Evolutionary conservation across 2,113 vertebrate genomes (phyloP).

Genomic region (Acinonyx jubatus): DNA sequence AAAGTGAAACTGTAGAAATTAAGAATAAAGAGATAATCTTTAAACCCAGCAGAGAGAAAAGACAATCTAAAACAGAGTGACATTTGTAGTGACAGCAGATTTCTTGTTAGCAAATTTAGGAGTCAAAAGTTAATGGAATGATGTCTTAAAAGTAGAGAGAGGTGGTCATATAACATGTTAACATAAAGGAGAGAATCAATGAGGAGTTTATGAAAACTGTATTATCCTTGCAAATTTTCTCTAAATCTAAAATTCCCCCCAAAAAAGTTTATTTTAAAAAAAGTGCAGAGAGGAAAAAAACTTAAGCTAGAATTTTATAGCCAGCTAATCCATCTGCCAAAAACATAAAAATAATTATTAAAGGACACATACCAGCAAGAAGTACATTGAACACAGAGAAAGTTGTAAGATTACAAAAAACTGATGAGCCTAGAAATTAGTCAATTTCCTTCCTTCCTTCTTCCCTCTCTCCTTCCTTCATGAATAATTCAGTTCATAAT

Average conservation of each 20-base stretch:
- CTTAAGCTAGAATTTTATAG: background rate
- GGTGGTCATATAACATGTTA: background rate
- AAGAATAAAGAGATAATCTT: background rate
- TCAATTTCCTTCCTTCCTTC: background rate
- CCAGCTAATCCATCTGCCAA: background rate
- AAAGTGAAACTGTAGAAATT: background rate
- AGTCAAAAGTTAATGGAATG: background rate
- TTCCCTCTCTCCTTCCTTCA: background rate
- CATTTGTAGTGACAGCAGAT: background rate
- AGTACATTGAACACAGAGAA: background rate
- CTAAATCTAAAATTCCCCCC: background rate
- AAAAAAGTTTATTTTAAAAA: background rate
- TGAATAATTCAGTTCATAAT: slow-evolving; percentile 13
- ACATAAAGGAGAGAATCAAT: background rate
- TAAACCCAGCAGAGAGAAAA: background rate
- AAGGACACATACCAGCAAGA: background rate
- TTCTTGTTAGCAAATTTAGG: background rate
- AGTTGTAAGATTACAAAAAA: background rate
- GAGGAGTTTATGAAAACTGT: background rate
- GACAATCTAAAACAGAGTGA: background rate
- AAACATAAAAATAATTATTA: background rate
- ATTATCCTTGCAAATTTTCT: background rate
- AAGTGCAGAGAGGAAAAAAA: background rate
- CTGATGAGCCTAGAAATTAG: background rate
- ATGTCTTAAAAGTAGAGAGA: background rate